Conservation (phyloP, 2,797 vertebrate species). For the Cossypha dichroa region DNA sequence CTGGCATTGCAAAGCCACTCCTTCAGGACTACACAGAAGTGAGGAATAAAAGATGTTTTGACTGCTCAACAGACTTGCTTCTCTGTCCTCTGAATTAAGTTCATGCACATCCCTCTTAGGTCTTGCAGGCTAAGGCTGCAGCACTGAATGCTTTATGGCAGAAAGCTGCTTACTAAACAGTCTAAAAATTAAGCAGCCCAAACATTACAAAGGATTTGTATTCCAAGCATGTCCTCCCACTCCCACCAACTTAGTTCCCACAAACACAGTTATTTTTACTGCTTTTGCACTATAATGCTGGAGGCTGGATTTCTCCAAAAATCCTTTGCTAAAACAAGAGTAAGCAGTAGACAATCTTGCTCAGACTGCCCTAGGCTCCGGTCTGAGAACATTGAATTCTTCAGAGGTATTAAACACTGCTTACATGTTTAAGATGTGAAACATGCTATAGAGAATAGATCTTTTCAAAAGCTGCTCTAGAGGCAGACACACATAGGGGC, state of each 20-base stretch:
- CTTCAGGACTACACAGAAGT: neutral
- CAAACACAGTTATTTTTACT: neutral
- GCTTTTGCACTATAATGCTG: neutral
- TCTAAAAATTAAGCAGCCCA: neutral
- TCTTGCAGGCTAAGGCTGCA: neutral
- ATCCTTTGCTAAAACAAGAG: neutral
- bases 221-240: neutral
- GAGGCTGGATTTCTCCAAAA: neutral
- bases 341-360: neutral
- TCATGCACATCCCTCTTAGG: neutral
- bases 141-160: neutral
- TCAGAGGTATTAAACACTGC: neutral
- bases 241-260: neutral
- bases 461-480: neutral
- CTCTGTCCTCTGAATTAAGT: neutral
- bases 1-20: neutral
- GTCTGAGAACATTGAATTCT: rapidly evolving
- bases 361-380: neutral
- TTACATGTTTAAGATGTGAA: neutral
- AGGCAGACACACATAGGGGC: neutral
- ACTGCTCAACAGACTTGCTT: neutral
- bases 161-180: neutral
- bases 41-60: neutral
- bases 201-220: neutral
- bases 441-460: neutral